Base-by-base conservation (phyloP, 2,888 invertebrate genomes). In the Parascotia fuliginaria region DNA sequence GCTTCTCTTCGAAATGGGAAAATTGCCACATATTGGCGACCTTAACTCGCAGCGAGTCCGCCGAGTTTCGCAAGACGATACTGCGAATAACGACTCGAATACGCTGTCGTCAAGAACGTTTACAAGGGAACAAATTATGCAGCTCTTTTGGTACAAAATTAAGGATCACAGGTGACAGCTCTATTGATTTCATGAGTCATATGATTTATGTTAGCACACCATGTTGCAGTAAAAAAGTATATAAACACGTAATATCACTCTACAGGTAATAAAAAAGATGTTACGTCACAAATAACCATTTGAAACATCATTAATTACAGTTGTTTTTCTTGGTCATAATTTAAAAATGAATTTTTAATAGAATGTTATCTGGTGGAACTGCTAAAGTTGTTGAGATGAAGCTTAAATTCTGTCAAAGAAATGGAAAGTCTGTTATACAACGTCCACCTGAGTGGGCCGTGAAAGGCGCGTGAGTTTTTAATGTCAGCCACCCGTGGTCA, bases 371-470 rank as follows among this genome's bases (percentile, higher is more conserved):
- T 12, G 9, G n/a, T 13, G 9, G 14, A 48, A 64, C 33, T 48
- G 48, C 39, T 38, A 60, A 57, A 43, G 37, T 57, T 40, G 50
- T 64, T 60, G 50, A 60, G 65, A 72, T 69, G 70, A 65, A 52
- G 73, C 51, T 75, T 55, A 65, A 69, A 61, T 55, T 45, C 55
- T 60, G 73, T 65, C 63, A 78, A 87, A 87, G 87, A 87, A 91
- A 89, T 87, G 89, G 91, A 91, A 91, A 92, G 90, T 89, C 68
- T 77, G 89, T 89, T 90, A 90, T 90, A 89, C 89, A 91, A 91
- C 87, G 78, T 61, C 76, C 85, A 91, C 89, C 83, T 89, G 87
- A 89, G 78, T 74, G 77, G 69, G 80, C 81, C 86, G 91, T 90
- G 91, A 92, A 92, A 92, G 92, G 91, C 86, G 75, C 74, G 74